Base-by-base conservation (phyloP, 1,140 invertebrate species). In the Anadara kagoshimensis region DNA sequence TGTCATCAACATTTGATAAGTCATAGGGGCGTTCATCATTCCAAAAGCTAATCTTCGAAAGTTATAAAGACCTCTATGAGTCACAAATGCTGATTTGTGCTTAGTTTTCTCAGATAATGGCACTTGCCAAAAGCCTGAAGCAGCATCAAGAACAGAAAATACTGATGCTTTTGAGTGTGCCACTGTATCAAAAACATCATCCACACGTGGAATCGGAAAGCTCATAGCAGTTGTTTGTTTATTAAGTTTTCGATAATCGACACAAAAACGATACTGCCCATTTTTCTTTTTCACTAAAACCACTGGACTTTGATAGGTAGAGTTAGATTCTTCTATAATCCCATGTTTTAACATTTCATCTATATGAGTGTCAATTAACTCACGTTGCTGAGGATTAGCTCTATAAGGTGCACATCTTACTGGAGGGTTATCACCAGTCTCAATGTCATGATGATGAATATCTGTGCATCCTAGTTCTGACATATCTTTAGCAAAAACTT, bases 191-290 rank as follows among this genome's bases (percentile, higher is more conserved):
- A 78, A 45, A 5, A 66, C 73, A 29, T 76, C 68, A 4, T 78
- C 69, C 12, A 57, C 41, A 18, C 24, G 24, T 57, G 76, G 76
- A 18, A 79, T n/a, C 2, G 74, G 63, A 29, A 67, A 68, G 18
- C 36, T 54, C 14, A 75, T 49, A 41, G 62, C 65, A 44, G 43
- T 58, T 5, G 76, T 78, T 51, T 53, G 11, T 66, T 11, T n/a
- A 45, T 75, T 73, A 74, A 75, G n/a, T 75, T 75, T 29, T 29
- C 78, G 54, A 47, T 78, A 79, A 29, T 81, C 78, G 24, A 81
- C 57, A 44, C 73, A 76, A 72, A 81, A 79, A 20, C 74, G 45
- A 5, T 61, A 79, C 22, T 58, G 29, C 3, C 77, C 75, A 61
- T 63, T 44, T 45, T 61, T 62, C 49, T 78, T 75, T 24, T 75